These are phyloP conservation scores for Myopa tessellatipennis DNA, from an alignment of 2,888 invertebrate species.

Conservation along the genomic window DNA sequence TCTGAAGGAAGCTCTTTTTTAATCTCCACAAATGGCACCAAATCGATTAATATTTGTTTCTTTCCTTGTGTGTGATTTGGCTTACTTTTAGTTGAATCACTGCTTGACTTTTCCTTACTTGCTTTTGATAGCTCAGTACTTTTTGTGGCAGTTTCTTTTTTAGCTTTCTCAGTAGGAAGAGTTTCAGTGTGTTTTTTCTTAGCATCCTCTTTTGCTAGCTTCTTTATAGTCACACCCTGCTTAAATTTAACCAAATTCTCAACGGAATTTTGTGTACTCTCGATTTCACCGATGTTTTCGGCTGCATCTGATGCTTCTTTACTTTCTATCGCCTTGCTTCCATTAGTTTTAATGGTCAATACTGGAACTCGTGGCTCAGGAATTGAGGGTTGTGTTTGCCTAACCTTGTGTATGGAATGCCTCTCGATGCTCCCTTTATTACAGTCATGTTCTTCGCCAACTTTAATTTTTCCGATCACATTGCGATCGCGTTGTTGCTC, in stretches of 20 bases:
- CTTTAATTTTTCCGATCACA: background rate
- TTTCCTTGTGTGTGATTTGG: background rate
- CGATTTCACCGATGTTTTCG: slow-evolving; percentile 38
- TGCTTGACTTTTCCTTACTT: background rate
- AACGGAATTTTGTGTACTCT: slow-evolving; percentile 52
- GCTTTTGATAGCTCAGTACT: background rate
- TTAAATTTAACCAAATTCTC: slow-evolving; percentile 56
- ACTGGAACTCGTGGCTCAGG: slow-evolving; percentile 17
- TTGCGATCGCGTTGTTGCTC: background rate
- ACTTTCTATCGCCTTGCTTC: background rate
- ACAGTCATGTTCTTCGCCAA: background rate
- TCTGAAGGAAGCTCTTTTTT: slow-evolving; percentile 61
- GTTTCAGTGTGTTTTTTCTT: slow-evolving; percentile 10
- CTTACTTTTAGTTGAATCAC: background rate
- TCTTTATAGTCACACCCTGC: slow-evolving; percentile 63
- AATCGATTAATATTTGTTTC: slow-evolving; percentile 41
- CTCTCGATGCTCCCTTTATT: slow-evolving; percentile 28
- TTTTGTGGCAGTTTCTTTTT: background rate
- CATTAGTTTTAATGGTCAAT: slow-evolving; percentile 33
- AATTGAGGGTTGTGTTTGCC: slow-evolving; percentile 23
- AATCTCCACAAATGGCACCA: slow-evolving; percentile 61
- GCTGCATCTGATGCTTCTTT: background rate
- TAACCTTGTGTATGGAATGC: background rate
- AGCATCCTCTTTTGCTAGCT: slow-evolving; percentile 51
- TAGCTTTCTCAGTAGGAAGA: background rate